Evolutionary conservation across 1,140 invertebrate genomes (phyloP).

Genomic region (Magallana angulata): DNA sequence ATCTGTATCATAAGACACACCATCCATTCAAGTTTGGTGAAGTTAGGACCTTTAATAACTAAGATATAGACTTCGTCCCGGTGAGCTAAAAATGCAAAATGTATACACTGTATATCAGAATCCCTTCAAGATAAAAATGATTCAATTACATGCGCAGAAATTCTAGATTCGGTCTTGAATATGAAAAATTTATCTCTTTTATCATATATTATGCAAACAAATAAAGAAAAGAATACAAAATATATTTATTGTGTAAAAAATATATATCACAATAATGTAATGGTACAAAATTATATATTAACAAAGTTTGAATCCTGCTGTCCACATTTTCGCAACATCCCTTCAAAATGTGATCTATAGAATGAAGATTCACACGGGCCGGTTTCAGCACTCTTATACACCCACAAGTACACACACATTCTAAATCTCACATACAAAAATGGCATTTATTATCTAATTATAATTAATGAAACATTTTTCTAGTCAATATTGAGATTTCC

Average conservation of each 20-base stretch:
- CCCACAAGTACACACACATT: neutral
- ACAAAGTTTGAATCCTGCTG: neutral
- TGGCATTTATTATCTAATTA: neutral
- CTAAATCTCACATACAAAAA: neutral
- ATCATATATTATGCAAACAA: neutral
- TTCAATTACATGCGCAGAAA: no score
- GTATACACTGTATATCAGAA: no score
- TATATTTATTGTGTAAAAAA: constrained; percentile 28
- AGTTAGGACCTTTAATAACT: no score
- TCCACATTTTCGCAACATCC: neutral
- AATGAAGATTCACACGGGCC: neutral
- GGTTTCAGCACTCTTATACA: neutral
- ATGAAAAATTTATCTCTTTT: neutral
- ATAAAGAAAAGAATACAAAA: neutral
- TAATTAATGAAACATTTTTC: no score
- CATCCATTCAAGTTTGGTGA: no score
- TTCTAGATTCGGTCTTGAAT: no score
- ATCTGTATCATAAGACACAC: no score
- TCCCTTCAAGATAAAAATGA: no score
- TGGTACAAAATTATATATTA: constrained; percentile 15
- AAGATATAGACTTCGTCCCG: no score
- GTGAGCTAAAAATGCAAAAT: no score
- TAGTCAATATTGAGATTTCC: neutral
- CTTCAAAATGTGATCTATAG: neutral
- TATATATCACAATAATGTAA: constrained; percentile 4